Base-by-base conservation (phyloP, 2,797 vertebrate genomes). In the Enteromius thamalakanensis region DNA sequence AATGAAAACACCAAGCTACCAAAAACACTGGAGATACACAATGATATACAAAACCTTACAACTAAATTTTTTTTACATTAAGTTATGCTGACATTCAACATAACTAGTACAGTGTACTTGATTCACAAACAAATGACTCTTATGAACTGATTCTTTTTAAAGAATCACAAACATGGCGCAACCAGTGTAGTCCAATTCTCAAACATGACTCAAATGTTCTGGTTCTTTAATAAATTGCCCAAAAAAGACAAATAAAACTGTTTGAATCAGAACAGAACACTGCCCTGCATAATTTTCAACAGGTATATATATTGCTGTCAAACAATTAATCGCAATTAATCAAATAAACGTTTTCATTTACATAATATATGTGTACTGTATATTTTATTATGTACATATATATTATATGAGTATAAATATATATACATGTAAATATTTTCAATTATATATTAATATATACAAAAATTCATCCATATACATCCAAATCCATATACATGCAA, bases 41-140 rank as follows among this genome's bases (percentile, higher is more conserved):
- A 8, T 19, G 21, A 55, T 4, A 14, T 26, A 71, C 68, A 70
- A 47, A 70, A 49, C 15, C 1, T 11, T 29, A 8, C 45, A 72
- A 51, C 26, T 11, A 51, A 74, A 53, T 37, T 21, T 10, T 34
- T 29, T 34, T 74, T 53, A 19, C 21, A 4, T n/a, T 74, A 49
- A 37, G 49, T 19, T 51, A 10, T 34, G 12, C 2, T 29, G 12
- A 23, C 40, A 45, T 45, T 47, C n/a, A 49, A 71, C 8, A 2
- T 23, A 71, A 45, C 40, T 10, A 42, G 40, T 42, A 42, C 69
- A 49, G 23, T 70, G 40, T 12, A 47, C 45, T 15, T 45, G 14
- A 47, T 47, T 26, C 42, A 70, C 68, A 70, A 70, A 17, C n/a
- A 47, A 71, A 71, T 15, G 42, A 26, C 42, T 70, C 68, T 70